phyloP scores from a whole-genome alignment of 2,113 vertebrate genomes.

The Chionodraco myersi region DNA sequence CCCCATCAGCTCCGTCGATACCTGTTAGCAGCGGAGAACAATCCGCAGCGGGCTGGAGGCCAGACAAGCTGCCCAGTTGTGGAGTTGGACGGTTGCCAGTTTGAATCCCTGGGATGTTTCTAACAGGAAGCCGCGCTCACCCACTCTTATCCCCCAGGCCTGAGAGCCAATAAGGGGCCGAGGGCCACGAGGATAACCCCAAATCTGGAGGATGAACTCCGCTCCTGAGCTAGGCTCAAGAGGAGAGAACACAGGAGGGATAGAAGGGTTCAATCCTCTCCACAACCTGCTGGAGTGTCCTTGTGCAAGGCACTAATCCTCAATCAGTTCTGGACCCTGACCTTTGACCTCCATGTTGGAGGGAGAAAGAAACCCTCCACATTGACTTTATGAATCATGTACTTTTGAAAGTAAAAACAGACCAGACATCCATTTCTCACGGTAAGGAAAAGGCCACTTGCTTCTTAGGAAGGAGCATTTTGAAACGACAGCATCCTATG shows the following conservation, averaged over 20 bases:
- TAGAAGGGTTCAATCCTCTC: constrained; percentile 28
- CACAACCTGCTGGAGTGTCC: constrained; percentile 43
- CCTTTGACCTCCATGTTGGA: constrained; percentile 14
- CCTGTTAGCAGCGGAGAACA: constrained; percentile 65
- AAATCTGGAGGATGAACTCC: constrained; percentile 71
- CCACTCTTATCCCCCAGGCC: constrained; percentile 59
- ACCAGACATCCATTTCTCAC: not conserved
- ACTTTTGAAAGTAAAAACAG: not conserved
- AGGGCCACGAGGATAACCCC: constrained; percentile 58
- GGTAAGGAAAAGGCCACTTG: not conserved
- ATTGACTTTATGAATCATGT: too few relatives aligned
- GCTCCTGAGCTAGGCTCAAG: constrained; percentile 55
- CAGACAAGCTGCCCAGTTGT: constrained; percentile 58
- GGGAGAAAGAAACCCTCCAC: not conserved
- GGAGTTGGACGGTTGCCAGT: constrained; percentile 65
- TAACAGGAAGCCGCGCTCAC: constrained; percentile 55
- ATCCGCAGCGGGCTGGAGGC: constrained; percentile 51
- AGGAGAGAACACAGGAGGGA: constrained; percentile 48
- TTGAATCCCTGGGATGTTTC: constrained; percentile 63
- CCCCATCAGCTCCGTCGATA: constrained; percentile 70
- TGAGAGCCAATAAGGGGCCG: constrained; percentile 39
- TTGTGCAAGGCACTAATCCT: constrained; percentile 35
- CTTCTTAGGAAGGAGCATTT: not conserved
- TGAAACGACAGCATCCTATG: not conserved
- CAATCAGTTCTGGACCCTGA: constrained; percentile 6